Conservation (phyloP, 2,797 vertebrate species). For the Aeoliscus strigatus region DNA sequence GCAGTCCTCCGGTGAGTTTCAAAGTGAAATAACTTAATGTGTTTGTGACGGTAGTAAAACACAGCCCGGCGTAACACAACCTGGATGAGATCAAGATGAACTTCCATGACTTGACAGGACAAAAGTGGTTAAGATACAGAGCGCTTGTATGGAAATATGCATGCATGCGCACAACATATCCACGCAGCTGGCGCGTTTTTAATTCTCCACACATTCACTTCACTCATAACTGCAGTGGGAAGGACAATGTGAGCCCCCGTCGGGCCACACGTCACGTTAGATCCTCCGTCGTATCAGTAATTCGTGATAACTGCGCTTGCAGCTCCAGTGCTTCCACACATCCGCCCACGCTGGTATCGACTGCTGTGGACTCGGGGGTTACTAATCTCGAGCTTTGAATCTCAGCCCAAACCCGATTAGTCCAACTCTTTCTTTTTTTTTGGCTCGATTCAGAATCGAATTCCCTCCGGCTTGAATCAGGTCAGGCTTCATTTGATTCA, state of each 20-base stretch:
- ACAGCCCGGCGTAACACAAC: conserved; percentile 31
- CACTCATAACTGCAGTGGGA: too few relatives aligned
- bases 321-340: conserved; percentile 23
- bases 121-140: too few relatives aligned
- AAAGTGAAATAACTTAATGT: conserved; percentile 54
- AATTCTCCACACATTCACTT: too few relatives aligned
- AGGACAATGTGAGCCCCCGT: too few relatives aligned
- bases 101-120: conserved; percentile 12
- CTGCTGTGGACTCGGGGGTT: conserved; percentile 24
- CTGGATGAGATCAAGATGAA: conserved; percentile 13
- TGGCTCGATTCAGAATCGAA: conserved; percentile 31
- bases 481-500: conserved; percentile 36
- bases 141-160: too few relatives aligned
- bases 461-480: conserved; percentile 28
- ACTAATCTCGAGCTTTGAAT: conserved; percentile 40
- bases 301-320: conserved; percentile 13
- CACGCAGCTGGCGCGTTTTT: too few relatives aligned
- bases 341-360: conserved; percentile 23
- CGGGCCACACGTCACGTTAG: too few relatives aligned
- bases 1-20: conserved; percentile 46
- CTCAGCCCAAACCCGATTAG: conserved; percentile 37
- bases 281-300: neutral
- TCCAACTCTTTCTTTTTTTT: conserved; percentile 24
- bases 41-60: conserved; percentile 50
- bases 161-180: too few relatives aligned